Evolutionary conservation across 2,797 vertebrate species (phyloP).

Genomic region (Loriculus beryllinus): DNA sequence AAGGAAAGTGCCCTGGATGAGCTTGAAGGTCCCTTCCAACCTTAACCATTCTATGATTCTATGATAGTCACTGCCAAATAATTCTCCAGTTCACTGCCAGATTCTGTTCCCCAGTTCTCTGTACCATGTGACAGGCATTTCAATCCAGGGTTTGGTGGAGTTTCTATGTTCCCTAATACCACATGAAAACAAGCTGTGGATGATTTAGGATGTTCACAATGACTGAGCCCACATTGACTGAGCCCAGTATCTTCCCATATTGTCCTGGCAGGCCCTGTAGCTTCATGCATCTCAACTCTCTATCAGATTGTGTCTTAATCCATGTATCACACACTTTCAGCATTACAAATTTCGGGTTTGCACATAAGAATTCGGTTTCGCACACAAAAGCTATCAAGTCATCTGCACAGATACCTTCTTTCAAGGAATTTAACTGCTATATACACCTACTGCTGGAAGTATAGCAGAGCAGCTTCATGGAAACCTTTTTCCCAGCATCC

Average conservation of each 20-base stretch:
- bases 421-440: neutral
- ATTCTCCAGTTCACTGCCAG: neutral
- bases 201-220: neutral
- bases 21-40: neutral
- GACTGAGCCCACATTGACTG: neutral
- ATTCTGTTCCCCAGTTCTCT: neutral
- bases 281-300: neutral
- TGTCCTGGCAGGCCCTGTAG: neutral
- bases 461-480: neutral
- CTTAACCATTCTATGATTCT: neutral
- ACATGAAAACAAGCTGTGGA: neutral
- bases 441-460: neutral
- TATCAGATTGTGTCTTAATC: neutral
- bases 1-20: neutral
- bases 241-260: neutral
- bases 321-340: neutral
- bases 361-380: neutral
- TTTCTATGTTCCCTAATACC: neutral
- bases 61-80: neutral
- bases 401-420: neutral
- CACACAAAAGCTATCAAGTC: neutral
- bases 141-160: neutral
- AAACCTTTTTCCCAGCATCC: neutral
- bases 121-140: rapidly evolving
- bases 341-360: no score